Base-by-base conservation (phyloP, 1,140 invertebrate species). In the Leptinotarsa defecta region DNA sequence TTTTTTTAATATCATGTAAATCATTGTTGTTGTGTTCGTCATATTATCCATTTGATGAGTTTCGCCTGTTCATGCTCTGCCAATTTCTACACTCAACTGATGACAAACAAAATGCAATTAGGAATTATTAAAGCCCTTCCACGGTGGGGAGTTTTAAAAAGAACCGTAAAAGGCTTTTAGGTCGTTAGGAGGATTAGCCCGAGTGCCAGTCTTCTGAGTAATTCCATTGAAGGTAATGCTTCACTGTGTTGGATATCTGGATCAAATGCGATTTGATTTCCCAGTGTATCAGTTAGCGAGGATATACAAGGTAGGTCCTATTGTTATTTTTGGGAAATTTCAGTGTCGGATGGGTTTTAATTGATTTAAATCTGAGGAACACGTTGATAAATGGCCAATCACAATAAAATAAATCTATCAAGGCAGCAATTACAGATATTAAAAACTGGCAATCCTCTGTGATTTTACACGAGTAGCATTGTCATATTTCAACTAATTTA, bases 161-260 rank as follows among this genome's bases (percentile, higher is more conserved):
- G 15, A 6, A 57, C 52, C 52, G n/a, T 57, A 57, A 57, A 57
- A 57, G 52, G 52, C 52, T 57, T n/a, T 57, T 15, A 57, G n/a
- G 52, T 57, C 52, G n/a, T 57, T 57, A 57, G 15, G 52, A 57
- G 52, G 52, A 17, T 57, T 57, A 57, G 13, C 52, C 52, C 52
- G 15, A 57, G n/a, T 57, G 52, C 52, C 52, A 17, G 13, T 57
- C 52, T 17, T 57, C 15, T 57, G 6, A n/a, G 52, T 57, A 57
- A 57, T 57, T 57, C 52, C 52, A 57, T 57, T 57, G 1, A 57
- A 57, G 52, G 52, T 57, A 57, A 57, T 57, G 52, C 52, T 57
- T n/a, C 52, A n/a, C 1, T 57, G 17, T 17, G 13, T n/a, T 17
- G 52, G 52, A 57, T 57, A 15, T 57, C 13, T n/a, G 13, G 13